Evolutionary conservation across 2,888 invertebrate species (phyloP).

Genomic region (Strigamia transsilvanica): DNA sequence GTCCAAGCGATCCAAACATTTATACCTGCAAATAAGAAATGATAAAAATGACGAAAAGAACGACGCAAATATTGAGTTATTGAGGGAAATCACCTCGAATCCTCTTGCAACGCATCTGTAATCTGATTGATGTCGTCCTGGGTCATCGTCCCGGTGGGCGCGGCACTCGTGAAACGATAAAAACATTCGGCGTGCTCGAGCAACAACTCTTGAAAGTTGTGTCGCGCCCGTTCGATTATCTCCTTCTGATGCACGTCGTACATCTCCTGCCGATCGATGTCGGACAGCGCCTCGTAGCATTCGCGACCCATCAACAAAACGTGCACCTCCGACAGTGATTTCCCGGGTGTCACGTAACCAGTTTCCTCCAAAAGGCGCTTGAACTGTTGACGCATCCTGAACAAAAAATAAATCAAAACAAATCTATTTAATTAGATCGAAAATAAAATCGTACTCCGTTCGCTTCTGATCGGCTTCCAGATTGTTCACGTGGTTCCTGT

Average conservation of each 20-base stretch:
- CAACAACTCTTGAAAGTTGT: constrained; percentile 89
- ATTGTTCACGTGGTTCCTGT: constrained; percentile 88
- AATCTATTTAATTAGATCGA: background rate
- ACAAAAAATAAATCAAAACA: constrained; percentile 9
- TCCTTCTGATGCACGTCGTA: constrained; percentile 93
- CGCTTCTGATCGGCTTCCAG: constrained; percentile 91
- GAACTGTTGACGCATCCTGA: constrained; percentile 92
- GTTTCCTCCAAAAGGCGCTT: constrained; percentile 91
- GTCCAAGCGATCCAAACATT: constrained; percentile 90
- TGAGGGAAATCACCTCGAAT: constrained; percentile 74
- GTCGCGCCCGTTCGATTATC: constrained; percentile 86
- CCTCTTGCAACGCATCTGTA: constrained; percentile 88
- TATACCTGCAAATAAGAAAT: constrained; percentile 73
- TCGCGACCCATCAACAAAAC: constrained; percentile 91
- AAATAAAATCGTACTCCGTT: constrained; percentile 77
- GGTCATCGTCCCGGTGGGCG: constrained; percentile 86
- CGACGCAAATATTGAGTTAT: background rate
- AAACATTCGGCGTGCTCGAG: constrained; percentile 92
- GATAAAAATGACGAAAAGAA: background rate
- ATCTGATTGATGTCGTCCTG: constrained; percentile 94
- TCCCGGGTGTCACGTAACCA: constrained; percentile 94
- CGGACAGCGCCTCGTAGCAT: constrained; percentile 89
- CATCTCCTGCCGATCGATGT: constrained; percentile 88
- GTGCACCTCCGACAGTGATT: constrained; percentile 86
- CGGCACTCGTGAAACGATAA: constrained; percentile 89